Evolutionary conservation across 2,888 invertebrate genomes (phyloP), one percentile per base, ranked within the genome.

Genomic region (Strigamia crassipes): DNA sequence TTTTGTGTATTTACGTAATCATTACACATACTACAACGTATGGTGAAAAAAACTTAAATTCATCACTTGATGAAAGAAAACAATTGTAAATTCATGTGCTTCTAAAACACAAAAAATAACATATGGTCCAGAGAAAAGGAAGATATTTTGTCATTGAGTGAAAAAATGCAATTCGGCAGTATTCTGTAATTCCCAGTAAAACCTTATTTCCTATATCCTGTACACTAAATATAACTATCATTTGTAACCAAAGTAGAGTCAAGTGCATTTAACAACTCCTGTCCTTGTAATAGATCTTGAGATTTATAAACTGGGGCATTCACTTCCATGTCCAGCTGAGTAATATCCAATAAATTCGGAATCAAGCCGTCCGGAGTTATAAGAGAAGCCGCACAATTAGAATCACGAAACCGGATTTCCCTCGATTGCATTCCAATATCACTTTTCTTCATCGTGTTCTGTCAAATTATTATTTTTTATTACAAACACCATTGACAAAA

Each of bases 301-400:
- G 84, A 83, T 9, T 84, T 84, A 82, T 87, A 86, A 8, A 90
- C 88, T 1, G 90, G 90, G 13, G 90, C 90, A 84, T 90, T 90
- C 21, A 90, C 90, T 84, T 90, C 90, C 84, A 88, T 90, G 85
- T 90, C 90, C 84, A 89, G 89, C 83, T 89, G 89, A 2, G 90
- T 90, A 61, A 90, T 86, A 85, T 90, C 89, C 84, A 89, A 83
- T 73, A 90, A 85, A 21, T 81, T 73, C 27, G 82, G 78, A 10
- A 83, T 78, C 51, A 82, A 46, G 15, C 81, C 82, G 18, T 83
- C 83, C 3, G 82, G 80, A 15, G 78, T 81, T 31, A 83, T 23
- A 8, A 83, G 78, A 18, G 81, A 81, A 10, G 80, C 31, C 51
- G 66, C 15, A 38, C 15, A 34, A 18, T 18, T 38, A 0, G 46